These are phyloP conservation scores for Buphagus erythrorhynchus DNA, from an alignment of 2,797 vertebrate genomes.

Conservation along the genomic window DNA sequence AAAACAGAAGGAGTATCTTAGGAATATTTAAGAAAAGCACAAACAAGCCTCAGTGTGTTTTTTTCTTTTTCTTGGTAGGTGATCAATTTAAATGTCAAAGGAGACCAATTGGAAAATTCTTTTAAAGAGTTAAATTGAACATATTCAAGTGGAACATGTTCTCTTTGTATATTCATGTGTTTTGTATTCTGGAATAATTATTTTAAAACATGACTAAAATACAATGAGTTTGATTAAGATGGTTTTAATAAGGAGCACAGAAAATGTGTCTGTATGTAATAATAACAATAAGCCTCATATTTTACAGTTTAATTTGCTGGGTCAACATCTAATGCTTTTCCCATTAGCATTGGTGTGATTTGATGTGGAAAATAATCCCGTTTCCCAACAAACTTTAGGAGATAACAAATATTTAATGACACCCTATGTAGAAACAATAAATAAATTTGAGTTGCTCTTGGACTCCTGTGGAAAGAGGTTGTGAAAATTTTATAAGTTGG, in stretches of 20 bases:
- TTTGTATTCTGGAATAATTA: conserved; percentile 43
- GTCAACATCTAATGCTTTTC: conserved; percentile 64
- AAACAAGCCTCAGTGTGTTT: not conserved
- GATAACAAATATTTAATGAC: conserved; percentile 85
- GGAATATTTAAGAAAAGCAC: not conserved
- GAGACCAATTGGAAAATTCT: not conserved
- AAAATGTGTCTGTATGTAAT: conserved; percentile 50
- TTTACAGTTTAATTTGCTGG: conserved; percentile 64
- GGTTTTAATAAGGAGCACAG: conserved; percentile 51
- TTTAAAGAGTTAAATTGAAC: conserved; percentile 22
- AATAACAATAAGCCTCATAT: conserved; percentile 17
- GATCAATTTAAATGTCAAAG: conserved; percentile 2
- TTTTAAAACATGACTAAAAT: conserved; percentile 55
- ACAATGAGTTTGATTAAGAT: conserved; percentile 61
- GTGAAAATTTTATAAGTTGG: conserved; percentile 83
- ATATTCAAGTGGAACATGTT: conserved; percentile 14
- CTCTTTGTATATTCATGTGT: conserved; percentile 16
- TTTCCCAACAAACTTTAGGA: conserved; percentile 75
- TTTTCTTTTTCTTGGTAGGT: not conserved
- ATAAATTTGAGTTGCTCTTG: conserved; percentile 80
- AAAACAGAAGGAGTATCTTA: not conserved
- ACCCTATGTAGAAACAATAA: conserved; percentile 83
- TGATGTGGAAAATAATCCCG: conserved; percentile 69
- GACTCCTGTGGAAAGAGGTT: conserved; percentile 78
- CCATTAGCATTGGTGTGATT: conserved; percentile 65